Evolutionary conservation across 2,113 vertebrate genomes (phyloP), one percentile per base, ranked within the genome.

Genomic region (Malurus elegans): DNA sequence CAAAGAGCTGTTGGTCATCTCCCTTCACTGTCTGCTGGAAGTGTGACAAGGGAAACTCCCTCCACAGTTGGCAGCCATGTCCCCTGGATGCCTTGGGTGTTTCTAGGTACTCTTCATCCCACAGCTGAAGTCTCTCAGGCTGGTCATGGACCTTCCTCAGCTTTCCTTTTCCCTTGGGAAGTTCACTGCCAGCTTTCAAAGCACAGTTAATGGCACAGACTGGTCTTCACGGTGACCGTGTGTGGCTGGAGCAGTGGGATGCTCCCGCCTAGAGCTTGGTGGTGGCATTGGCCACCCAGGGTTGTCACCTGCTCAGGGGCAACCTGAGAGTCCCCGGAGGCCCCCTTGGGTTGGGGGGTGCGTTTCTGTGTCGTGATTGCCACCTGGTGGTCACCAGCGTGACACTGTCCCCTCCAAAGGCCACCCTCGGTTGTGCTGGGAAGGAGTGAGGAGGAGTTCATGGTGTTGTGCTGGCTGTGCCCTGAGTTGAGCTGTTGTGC

Each of bases 311-410:
- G 58, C 42, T 8, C 53, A 5, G 85, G 62, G 32, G 19, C 69
- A 91, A 57, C 71, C 47, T 54, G 34, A 21, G 29, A 51, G 78
- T 74, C 20, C 50, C 72, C 32, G 71, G 93, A 88, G 91, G 79
- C 78, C 51, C 29, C 36, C 42, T 73, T 97, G 94, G 97, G 97
- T 95, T 88, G 84, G 95, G 96, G 95, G 95, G 86, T 96, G 90
- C 12, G 60, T 97, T 93, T 83, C 71, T 95, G 92, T 96, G 95
- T 90, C 32, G 44, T 96, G 97, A 96, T 97, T 97, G 97, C 97
- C 98, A 97, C 97, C 98, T 98, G 96, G 91, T 98, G 97, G 97
- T 96, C 56, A 97, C 66, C 10, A 38, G 34, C 15, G 10, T 84
- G 85, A 84, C 80, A 21, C 56, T 88, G 71, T 94, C 91, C 79